A percentile compares a stretch with the other conserved stretches of the same genome.
These are phyloP conservation scores for Drosophila phalerata DNA, from an alignment of 2,888 invertebrate species.

Conservation along the genomic window DNA sequence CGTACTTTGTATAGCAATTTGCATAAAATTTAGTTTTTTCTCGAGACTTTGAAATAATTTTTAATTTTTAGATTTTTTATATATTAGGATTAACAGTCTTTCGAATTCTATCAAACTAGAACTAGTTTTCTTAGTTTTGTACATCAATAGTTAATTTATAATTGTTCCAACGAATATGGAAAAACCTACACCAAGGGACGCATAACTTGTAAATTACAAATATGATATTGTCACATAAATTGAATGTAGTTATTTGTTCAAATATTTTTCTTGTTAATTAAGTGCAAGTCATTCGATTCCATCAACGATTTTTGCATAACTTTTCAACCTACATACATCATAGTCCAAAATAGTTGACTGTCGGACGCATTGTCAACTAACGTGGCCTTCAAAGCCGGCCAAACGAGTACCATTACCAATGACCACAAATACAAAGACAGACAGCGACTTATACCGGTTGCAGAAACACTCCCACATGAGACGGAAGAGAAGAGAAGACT, in stretches of 20 bases:
- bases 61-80: too few relatives aligned
- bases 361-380: slow-evolving; percentile 42
- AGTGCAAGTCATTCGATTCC: slow-evolving; percentile 46
- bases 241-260: slow-evolving; percentile 5
- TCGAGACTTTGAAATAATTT: too few relatives aligned
- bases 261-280: slow-evolving; percentile 30
- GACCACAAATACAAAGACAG: slow-evolving; percentile 28
- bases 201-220: too few relatives aligned
- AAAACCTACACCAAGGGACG: too few relatives aligned
- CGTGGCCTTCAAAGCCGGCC: slow-evolving; percentile 56
- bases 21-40: too few relatives aligned
- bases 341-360: slow-evolving; percentile 28
- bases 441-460: slow-evolving; percentile 20
- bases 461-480: slow-evolving; percentile 44
- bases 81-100: too few relatives aligned
- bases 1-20: neutral
- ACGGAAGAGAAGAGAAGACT: neutral
- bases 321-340: slow-evolving; percentile 32
- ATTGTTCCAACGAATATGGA: too few relatives aligned
- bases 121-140: too few relatives aligned
- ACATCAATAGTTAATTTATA: too few relatives aligned
- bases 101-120: too few relatives aligned
- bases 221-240: slow-evolving; percentile 2
- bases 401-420: slow-evolving; percentile 44
- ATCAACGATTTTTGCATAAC: slow-evolving; percentile 49